Base-by-base conservation (phyloP, 2,888 invertebrate species). In the Nomada lathburiana region DNA sequence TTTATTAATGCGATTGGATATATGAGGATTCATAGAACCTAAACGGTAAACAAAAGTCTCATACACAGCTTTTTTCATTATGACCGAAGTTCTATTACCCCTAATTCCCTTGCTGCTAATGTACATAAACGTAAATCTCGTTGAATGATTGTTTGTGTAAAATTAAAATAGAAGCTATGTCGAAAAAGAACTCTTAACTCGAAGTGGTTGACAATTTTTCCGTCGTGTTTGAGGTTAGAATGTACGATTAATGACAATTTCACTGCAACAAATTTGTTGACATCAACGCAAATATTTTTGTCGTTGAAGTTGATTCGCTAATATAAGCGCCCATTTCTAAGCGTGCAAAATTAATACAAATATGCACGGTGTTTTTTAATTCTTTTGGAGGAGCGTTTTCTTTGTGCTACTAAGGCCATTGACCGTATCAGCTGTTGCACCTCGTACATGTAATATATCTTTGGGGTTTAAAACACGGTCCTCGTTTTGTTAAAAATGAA, bases 141-240 rank as follows among this genome's bases (percentile, higher is more conserved):
- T 13, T 18, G 16, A 2, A 60, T 44, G 1, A 7, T n/a, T 16
- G n/a, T 2, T 29, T 2, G 16, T 20, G 13, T 0, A 42, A 57
- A 50, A 62, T 68, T 29, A 23, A 59, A 23, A 52, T 52, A 1
- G 0, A 18, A 47, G 29, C 16, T 11, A 1, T n/a, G 13, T 1
- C n/a, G 7, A 7, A 1, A 36, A 10, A 50, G 18, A 29, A 20
- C 10, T 9, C 23, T 4, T 2, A 4, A 16, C 18, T 18, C 29
- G 26, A 26, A n/a, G 10, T 18, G 16, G 44, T 0, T 11, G 10
- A 63, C 44, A 36, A 29, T n/a, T n/a, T 23, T 3, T 20, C 18
- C 18, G 9, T 7, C 0, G 9, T 53, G 10, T 88, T 87, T 82
- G 44, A 88, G 87, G 87, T 87, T 87, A 87, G 80, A 47, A 67